phyloP scores from a whole-genome alignment of 2,113 vertebrate genomes.

The Saccopteryx bilineata region DNA sequence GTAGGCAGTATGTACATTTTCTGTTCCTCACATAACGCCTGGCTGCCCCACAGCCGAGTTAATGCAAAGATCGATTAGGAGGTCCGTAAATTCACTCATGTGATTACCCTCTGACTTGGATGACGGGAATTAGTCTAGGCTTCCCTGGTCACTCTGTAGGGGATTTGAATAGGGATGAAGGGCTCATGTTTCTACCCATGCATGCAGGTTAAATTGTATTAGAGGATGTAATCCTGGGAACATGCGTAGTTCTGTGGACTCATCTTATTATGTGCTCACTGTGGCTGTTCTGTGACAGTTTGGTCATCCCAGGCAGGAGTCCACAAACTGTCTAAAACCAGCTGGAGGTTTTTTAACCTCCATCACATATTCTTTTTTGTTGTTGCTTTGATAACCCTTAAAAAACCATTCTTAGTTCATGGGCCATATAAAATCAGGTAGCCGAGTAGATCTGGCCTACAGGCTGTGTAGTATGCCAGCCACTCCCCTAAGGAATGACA shows the following conservation, averaged over 20 bases:
- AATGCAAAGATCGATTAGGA: fast-evolving
- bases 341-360: neutral
- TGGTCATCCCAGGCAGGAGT: fast-evolving
- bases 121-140: neutral
- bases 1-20: neutral
- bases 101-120: neutral
- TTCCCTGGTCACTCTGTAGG: neutral
- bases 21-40: neutral
- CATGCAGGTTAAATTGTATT: neutral
- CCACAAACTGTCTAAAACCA: neutral
- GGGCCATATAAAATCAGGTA: neutral
- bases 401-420: neutral
- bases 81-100: neutral
- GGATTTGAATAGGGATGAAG: neutral
- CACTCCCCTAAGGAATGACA: neutral
- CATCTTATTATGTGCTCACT: fast-evolving
- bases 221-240: neutral
- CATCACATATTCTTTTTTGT: neutral
- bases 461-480: fast-evolving
- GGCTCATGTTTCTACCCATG: neutral
- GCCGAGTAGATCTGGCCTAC: neutral
- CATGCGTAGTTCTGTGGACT: neutral
- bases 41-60: neutral
- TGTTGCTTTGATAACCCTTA: neutral
- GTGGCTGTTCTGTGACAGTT: neutral